A percentile compares a stretch with the other conserved stretches of the same genome.
phyloP scores from a whole-genome alignment of 2,888 invertebrate genomes.

The Balanococcus diminutus region DNA sequence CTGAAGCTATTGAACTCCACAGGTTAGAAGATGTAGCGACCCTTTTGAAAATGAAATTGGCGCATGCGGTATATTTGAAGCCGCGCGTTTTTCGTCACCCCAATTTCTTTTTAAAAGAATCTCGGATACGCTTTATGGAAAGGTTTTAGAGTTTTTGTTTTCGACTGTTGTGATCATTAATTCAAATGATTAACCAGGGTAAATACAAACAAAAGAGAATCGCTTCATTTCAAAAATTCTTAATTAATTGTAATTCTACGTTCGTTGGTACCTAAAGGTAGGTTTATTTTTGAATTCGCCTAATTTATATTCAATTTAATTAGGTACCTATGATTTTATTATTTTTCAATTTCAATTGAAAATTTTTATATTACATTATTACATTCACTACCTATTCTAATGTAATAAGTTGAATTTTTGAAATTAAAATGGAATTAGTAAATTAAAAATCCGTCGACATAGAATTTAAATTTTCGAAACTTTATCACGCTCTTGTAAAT shows the following conservation, averaged over 20 bases:
- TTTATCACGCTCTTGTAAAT: not conserved
- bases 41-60: conserved; percentile 36
- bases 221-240: not conserved
- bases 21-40: conserved; percentile 51
- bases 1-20: conserved; percentile 53
- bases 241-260: not conserved
- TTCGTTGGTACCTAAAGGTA: not conserved
- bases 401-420: not conserved
- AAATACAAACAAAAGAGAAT: not conserved
- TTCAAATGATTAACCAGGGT: not conserved
- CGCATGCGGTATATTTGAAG: conserved; percentile 46
- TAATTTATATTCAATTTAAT: no score
- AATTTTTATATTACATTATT: not conserved
- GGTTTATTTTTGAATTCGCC: no score
- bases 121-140: conserved; percentile 19
- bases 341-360: no score
- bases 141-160: conserved; percentile 20
- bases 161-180: conserved; percentile 30
- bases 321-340: no score
- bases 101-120: conserved; percentile 18
- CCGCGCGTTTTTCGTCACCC: conserved; percentile 20
- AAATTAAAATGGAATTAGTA: not conserved
- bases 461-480: not conserved
- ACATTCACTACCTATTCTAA: not conserved
- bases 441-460: not conserved